Conservation (phyloP, 2,888 invertebrate species). For the Phasia obesa region DNA sequence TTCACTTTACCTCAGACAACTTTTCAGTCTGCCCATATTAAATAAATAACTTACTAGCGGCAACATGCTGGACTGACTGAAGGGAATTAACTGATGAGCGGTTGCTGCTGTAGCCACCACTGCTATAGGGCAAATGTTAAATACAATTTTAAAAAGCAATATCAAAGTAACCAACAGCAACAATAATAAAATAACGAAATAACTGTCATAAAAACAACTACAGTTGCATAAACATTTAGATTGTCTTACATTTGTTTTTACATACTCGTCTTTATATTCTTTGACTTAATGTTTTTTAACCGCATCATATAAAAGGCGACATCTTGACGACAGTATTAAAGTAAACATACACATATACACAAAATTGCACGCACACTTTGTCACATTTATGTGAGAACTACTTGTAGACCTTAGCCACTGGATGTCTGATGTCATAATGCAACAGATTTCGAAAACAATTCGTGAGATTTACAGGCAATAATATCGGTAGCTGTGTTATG, state of each 20-base stretch:
- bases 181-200: conserved; percentile 4
- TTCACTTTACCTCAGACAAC: background rate
- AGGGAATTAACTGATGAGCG: conserved; percentile 60
- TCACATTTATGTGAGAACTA: conserved; percentile 6
- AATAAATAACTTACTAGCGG: background rate
- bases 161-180: conserved; percentile 24
- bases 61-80: conserved; percentile 31
- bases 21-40: conserved; percentile 6
- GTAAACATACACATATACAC: background rate
- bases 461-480: too few species aligned
- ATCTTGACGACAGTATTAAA: conserved; percentile 74
- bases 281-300: conserved; percentile 56
- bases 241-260: conserved; percentile 47
- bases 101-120: conserved; percentile 28
- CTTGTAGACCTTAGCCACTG: conserved; percentile 1
- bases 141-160: conserved; percentile 48
- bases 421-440: too few species aligned
- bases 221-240: conserved; percentile 39
- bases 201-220: conserved; percentile 34
- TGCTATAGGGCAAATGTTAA: conserved; percentile 60
- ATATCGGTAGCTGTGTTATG: too few species aligned
- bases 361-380: conserved; percentile 3
- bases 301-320: conserved; percentile 70
- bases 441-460: too few species aligned
- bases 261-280: too few species aligned